Evolutionary conservation across 53 echinoderm and acorn worm species (phyloP).

Genomic region (Actinopyga echinites): DNA sequence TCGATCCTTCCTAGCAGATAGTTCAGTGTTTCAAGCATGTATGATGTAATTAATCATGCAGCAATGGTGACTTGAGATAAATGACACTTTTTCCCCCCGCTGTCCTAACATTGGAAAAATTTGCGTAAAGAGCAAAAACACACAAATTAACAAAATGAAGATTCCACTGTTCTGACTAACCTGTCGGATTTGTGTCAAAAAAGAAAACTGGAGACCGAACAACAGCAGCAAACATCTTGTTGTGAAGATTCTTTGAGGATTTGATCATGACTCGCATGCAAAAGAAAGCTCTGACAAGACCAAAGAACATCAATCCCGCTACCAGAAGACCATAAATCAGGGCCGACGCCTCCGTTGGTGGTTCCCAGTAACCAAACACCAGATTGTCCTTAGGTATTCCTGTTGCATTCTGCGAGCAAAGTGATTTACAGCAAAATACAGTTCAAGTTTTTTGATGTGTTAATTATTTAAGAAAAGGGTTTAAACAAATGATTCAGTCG

Average conservation of each 20-base stretch:
- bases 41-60: too few species aligned
- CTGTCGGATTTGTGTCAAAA: slow-evolving; percentile 94
- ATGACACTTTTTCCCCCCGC: too few species aligned
- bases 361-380: slow-evolving; percentile 34
- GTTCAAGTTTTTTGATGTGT: too few species aligned
- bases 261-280: slow-evolving; percentile 76
- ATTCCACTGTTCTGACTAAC: background rate
- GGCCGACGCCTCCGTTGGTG: slow-evolving; percentile 64
- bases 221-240: slow-evolving; percentile 79
- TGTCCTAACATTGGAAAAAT: too few species aligned
- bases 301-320: slow-evolving; percentile 54
- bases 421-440: too few species aligned
- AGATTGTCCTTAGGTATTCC: background rate
- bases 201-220: slow-evolving; percentile 80
- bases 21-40: too few species aligned
- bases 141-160: too few species aligned
- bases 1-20: too few species aligned
- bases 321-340: slow-evolving; percentile 66
- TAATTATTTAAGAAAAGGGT: too few species aligned
- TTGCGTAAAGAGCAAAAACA: too few species aligned
- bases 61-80: too few species aligned
- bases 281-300: slow-evolving; percentile 61
- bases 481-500: too few species aligned
- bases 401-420: background rate
- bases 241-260: slow-evolving; percentile 82